Evolutionary conservation across 2,797 vertebrate genomes (phyloP).

Genomic region (Silurus aristotelis): DNA sequence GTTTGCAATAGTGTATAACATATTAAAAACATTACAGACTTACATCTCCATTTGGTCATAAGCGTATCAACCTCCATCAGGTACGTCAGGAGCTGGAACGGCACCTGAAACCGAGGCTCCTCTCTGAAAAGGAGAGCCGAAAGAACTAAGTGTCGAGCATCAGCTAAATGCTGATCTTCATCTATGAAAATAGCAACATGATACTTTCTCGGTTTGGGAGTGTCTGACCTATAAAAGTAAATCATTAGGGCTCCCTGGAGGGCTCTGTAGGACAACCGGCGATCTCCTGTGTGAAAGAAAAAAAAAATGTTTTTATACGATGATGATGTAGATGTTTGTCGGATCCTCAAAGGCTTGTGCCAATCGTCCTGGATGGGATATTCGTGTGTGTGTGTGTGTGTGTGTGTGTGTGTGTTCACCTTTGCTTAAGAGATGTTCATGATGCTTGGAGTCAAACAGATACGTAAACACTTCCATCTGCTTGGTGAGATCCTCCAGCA

Average conservation of each 20-base stretch:
- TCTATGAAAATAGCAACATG: background rate
- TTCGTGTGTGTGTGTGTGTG: background rate
- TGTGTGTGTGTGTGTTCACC: slow-evolving; percentile 66
- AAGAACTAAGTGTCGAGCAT: background rate
- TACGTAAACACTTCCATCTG: slow-evolving; percentile 84
- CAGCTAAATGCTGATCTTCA: background rate
- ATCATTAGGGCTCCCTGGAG: slow-evolving; percentile 97
- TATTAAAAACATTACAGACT: slow-evolving; percentile 58
- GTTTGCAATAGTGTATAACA: too few species aligned
- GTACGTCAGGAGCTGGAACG: slow-evolving; percentile 92
- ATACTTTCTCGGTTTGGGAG: background rate
- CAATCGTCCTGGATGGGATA: background rate
- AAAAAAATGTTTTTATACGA: background rate
- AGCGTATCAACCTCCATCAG: slow-evolving; percentile 94
- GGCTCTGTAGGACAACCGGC: slow-evolving; percentile 90
- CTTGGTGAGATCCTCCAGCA: slow-evolving; percentile 81
- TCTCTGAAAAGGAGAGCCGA: slow-evolving; percentile 73
- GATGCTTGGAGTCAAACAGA: slow-evolving; percentile 91
- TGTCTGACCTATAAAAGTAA: slow-evolving; percentile 90
- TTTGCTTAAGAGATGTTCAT: slow-evolving; percentile 92
- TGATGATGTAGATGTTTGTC: background rate
- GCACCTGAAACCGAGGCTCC: slow-evolving; percentile 95
- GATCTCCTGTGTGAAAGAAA: slow-evolving; percentile 78
- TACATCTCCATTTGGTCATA: slow-evolving; percentile 99
- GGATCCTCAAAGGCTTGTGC: background rate